Conservation (phyloP, 2,888 invertebrate species). For the Periphyllus acericola region DNA sequence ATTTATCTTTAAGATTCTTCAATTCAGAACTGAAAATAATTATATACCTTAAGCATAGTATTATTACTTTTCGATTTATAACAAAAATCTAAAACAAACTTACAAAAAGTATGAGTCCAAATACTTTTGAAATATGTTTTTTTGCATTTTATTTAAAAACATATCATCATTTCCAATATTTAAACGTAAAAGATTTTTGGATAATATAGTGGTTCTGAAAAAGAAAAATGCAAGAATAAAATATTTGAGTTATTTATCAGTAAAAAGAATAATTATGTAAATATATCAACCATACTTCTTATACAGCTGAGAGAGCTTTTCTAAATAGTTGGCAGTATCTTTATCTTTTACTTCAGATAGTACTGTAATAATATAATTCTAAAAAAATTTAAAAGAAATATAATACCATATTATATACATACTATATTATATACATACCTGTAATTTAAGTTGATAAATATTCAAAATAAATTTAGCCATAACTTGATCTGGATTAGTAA, state of each 20-base stretch:
- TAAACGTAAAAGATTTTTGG: slow-evolving; percentile 77
- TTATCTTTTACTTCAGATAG: slow-evolving; percentile 80
- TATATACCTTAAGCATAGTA: background rate
- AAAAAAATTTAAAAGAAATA: slow-evolving; percentile 63
- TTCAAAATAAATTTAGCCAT: slow-evolving; percentile 98
- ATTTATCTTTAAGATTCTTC: slow-evolving; percentile 81
- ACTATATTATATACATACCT: slow-evolving; percentile 66
- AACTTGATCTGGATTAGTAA: slow-evolving; percentile 94
- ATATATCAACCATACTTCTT: slow-evolving; percentile 74
- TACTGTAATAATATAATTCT: slow-evolving; percentile 84
- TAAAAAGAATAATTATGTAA: background rate
- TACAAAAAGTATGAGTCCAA: slow-evolving; percentile 81
- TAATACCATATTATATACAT: slow-evolving; percentile 25
- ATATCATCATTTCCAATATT: slow-evolving; percentile 84
- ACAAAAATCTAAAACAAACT: slow-evolving; percentile 64
- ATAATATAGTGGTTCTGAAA: slow-evolving; percentile 79
- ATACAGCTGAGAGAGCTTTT: slow-evolving; percentile 88
- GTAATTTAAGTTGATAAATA: slow-evolving; percentile 89
- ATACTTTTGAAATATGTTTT: slow-evolving; percentile 83
- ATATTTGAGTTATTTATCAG: slow-evolving; percentile 27
- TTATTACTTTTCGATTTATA: background rate
- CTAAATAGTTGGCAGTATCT: slow-evolving; percentile 86
- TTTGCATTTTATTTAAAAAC: slow-evolving; percentile 80
- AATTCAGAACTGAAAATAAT: slow-evolving; percentile 74
- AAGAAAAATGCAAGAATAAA: slow-evolving; percentile 60